Base-by-base conservation (phyloP, 2,797 vertebrate genomes). In the Amblyraja radiata region DNA sequence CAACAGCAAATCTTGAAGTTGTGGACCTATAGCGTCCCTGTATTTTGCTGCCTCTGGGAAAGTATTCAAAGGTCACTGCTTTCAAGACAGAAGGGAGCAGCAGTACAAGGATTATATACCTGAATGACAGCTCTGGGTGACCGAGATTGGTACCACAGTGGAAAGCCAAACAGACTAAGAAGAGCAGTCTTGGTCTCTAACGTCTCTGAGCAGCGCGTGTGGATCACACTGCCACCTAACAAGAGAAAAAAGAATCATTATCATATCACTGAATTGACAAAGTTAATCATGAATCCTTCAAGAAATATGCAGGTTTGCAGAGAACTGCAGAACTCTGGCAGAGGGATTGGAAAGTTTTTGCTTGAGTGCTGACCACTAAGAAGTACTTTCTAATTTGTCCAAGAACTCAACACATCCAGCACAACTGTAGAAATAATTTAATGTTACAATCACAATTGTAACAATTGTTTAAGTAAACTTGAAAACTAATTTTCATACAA, bases 51-150 rank as follows among this genome's bases (percentile, higher is more conserved):
- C 36, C 5, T 65, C 61, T 14, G 88, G n/a, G 58, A n/a, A 25
- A 9, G 10, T 81, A 39, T 81, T 39, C 39, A 46, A 7, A 8
- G 46, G 28, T 86, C 28, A 63, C 9, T n/a, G 13, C 14, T 32
- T 88, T 68, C 14, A 65, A 32, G n/a, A 68, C n/a, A 32, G n/a
- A 32, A 65, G 11, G 14, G 7, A 18, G 61, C n/a, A 21, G 11
- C 28, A 65, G 61, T 32, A n/a, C 73, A 65, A 71, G 46, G 36
- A 91, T 25, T 80, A 65, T 39, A 94, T 90, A 98, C 98, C 98
- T 98, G 98, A 93, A 99, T 97, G 65, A 98, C 98, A 76, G 97
- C 98, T 1, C 98, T 97, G 0, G 98, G 98, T 36, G 97, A 98
- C 95, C 98, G 98, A 0, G 97, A 97, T 0, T 97, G 96, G 94